These are phyloP conservation scores for Serilophus lunatus DNA, from an alignment of 2,113 vertebrate species.

Conservation along the genomic window DNA sequence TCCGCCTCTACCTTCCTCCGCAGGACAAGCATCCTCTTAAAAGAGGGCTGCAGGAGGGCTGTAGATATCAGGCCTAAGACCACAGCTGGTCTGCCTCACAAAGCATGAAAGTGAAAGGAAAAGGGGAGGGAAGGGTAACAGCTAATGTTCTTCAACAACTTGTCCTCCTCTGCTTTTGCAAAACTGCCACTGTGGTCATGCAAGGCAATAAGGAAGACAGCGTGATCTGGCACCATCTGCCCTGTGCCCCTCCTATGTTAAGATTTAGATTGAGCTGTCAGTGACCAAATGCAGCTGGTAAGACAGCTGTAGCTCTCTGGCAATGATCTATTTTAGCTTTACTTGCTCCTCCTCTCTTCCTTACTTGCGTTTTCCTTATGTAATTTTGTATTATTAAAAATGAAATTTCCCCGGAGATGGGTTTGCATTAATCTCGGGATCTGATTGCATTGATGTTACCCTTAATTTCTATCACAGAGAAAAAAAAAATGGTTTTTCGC, in stretches of 20 bases:
- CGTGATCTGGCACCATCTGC: background rate
- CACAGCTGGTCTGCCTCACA: background rate
- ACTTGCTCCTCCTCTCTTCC: background rate
- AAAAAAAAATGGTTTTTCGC: background rate
- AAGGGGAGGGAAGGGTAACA: background rate
- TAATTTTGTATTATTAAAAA: slow-evolving; percentile 27
- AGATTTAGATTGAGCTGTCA: background rate
- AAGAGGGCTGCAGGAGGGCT: background rate
- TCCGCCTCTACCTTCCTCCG: background rate
- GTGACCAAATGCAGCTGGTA: background rate
- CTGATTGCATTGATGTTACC: background rate
- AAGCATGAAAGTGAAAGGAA: background rate
- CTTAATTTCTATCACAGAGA: background rate
- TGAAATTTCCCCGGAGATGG: background rate
- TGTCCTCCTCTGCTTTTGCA: background rate
- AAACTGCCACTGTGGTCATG: background rate
- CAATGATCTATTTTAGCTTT: background rate
- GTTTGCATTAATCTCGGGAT: background rate
- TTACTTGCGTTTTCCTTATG: background rate
- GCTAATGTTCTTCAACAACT: background rate
- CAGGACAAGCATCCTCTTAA: background rate
- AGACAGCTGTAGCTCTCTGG: background rate
- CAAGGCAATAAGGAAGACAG: background rate
- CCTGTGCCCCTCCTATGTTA: background rate
- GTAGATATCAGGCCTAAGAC: background rate